phyloP scores from a whole-genome alignment of 2,797 vertebrate genomes.

The Lacerta bilineata region DNA sequence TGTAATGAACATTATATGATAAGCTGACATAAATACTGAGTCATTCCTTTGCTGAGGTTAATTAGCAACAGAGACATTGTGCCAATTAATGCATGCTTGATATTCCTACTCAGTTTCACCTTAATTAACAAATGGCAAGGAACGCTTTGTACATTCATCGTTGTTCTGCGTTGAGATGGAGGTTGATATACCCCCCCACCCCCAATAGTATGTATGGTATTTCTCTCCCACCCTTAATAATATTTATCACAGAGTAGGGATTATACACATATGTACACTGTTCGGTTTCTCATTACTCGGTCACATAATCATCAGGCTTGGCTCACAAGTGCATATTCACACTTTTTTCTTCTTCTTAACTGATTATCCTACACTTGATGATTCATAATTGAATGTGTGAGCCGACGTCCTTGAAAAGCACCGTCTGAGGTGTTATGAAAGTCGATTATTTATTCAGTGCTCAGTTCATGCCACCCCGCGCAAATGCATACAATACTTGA shows the following conservation, averaged over 20 bases:
- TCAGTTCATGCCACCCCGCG: not conserved
- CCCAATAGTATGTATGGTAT: not conserved
- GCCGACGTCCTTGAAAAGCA: not conserved
- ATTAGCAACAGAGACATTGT: not conserved
- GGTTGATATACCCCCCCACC: not conserved
- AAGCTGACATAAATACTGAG: not conserved
- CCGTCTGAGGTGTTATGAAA: not conserved
- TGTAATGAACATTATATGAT: too few relatives aligned
- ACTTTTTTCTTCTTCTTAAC: not conserved
- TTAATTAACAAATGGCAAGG: not conserved
- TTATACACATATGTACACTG: not conserved
- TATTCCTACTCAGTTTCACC: not conserved
- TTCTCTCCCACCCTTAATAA: not conserved
- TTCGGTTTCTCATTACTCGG: not conserved
- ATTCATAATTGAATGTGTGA: not conserved
- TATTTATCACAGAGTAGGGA: not conserved
- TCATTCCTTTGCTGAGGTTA: not conserved
- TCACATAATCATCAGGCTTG: not conserved
- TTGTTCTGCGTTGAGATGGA: not conserved
- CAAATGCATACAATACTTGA: not conserved
- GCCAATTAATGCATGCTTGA: not conserved
- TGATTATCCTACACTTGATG: constrained; percentile 4
- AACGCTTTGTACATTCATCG: not conserved
- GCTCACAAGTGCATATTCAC: not conserved
- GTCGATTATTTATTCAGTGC: not conserved